Conservation (phyloP, 2,797 vertebrate species). For the Rhinatrema bivittatum region DNA sequence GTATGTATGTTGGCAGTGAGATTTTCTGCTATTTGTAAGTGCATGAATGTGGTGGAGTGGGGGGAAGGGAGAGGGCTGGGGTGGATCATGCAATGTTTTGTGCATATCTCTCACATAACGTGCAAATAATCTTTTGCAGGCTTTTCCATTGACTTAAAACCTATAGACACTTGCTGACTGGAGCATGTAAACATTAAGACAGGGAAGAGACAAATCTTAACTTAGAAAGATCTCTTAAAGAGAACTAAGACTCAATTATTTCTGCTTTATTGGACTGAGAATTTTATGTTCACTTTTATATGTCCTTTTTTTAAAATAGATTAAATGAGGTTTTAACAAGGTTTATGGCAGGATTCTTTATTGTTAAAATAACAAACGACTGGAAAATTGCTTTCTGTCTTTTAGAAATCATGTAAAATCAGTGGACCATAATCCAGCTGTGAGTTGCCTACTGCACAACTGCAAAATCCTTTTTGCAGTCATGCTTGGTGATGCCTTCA, state of each 20-base stretch:
- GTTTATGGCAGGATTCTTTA: constrained; percentile 49
- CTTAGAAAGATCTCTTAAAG: constrained; percentile 25
- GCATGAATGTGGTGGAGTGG: too few species aligned
- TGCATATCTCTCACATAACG: too few species aligned
- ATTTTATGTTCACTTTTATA: constrained; percentile 45
- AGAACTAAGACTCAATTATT: constrained; percentile 37
- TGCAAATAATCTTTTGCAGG: too few species aligned
- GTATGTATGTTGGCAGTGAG: too few species aligned
- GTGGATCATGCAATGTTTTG: too few species aligned
- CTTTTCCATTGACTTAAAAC: too few species aligned
- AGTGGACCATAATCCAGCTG: constrained; percentile 52
- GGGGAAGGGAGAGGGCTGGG: too few species aligned
- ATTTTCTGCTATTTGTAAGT: too few species aligned
- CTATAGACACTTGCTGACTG: too few species aligned
- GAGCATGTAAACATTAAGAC: too few species aligned
- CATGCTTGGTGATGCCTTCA: constrained; percentile 25
- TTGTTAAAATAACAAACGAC: constrained; percentile 59
- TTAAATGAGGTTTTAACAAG: constrained; percentile 61
- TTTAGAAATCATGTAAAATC: constrained; percentile 47
- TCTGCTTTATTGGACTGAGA: constrained; percentile 43
- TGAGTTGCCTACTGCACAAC: constrained; percentile 38
- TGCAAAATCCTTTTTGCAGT: constrained; percentile 22
- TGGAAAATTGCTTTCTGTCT: constrained; percentile 53
- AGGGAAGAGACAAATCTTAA: too few species aligned
- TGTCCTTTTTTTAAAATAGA: constrained; percentile 51